phyloP scores from a whole-genome alignment of 2,113 vertebrate species.

The Spermophilus dauricus region DNA sequence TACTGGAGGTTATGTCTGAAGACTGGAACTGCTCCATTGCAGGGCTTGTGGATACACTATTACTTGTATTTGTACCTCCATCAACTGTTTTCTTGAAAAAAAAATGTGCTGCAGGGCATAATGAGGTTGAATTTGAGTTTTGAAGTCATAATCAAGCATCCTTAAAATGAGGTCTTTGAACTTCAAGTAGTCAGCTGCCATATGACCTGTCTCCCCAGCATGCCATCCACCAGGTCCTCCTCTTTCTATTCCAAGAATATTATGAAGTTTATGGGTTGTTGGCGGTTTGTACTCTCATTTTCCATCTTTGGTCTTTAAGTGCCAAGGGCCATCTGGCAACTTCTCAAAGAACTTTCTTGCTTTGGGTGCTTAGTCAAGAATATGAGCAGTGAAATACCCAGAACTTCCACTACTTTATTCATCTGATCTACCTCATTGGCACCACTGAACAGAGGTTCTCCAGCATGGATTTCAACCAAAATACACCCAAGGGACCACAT shows the following conservation, averaged over 20 bases:
- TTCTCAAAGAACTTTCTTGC: too few species aligned
- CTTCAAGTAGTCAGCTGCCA: conserved; percentile 99
- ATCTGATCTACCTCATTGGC: too few species aligned
- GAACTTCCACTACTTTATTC: too few species aligned
- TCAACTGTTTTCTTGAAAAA: conserved; percentile 99
- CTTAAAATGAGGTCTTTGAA: conserved; percentile 99
- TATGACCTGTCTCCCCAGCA: conserved; percentile 97
- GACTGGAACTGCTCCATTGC: conserved; percentile 99
- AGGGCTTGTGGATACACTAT: conserved; percentile 98
- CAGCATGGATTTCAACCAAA: too few species aligned
- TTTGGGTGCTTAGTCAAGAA: too few species aligned
- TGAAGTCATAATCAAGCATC: conserved; percentile 99
- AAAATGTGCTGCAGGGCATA: conserved; percentile 99
- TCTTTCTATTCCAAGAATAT: conserved; percentile 97
- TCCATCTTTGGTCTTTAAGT: too few species aligned
- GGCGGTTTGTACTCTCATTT: conserved; percentile 95
- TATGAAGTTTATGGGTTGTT: conserved; percentile 97
- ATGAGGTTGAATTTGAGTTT: conserved; percentile 98
- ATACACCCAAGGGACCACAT: too few species aligned
- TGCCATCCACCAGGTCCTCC: conserved; percentile 98
- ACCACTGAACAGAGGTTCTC: too few species aligned
- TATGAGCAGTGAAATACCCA: too few species aligned
- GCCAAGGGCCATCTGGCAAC: too few species aligned
- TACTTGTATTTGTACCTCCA: conserved; percentile 99
- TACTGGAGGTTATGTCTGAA: conserved; percentile 99